Evolutionary conservation across 2,797 vertebrate species (phyloP).

Genomic region (Anas bernieri): DNA sequence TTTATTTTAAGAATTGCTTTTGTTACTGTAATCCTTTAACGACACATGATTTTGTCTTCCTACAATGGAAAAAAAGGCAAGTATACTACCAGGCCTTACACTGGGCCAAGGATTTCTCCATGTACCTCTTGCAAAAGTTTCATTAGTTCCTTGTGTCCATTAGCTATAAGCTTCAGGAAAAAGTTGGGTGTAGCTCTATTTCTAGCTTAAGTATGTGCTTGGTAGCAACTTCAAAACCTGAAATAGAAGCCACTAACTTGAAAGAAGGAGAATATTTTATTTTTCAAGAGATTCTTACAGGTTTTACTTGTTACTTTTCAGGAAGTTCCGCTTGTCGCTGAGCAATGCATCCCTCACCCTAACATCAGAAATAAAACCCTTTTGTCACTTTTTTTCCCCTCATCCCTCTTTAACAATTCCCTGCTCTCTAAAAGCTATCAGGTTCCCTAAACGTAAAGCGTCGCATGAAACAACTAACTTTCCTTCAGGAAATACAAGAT

Average conservation of each 20-base stretch:
- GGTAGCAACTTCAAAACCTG: background rate
- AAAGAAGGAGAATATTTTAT: background rate
- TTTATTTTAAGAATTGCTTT: background rate
- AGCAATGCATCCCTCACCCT: background rate
- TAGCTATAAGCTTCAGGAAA: background rate
- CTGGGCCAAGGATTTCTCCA: background rate
- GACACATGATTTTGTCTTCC: background rate
- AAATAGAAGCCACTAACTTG: background rate
- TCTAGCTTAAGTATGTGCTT: background rate
- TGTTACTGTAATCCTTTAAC: background rate
- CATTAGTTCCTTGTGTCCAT: background rate
- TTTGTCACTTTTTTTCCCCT: background rate
- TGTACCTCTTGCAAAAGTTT: background rate
- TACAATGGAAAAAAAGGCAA: background rate
- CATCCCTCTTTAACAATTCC: background rate
- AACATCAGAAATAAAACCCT: background rate
- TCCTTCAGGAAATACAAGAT: background rate
- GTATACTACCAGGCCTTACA: background rate
- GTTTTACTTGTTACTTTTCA: background rate
- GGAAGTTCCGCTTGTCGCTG: background rate
- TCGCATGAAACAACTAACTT: accelerated
- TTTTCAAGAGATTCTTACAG: background rate
- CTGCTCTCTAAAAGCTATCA: background rate
- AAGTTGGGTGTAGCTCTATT: background rate
- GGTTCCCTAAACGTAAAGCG: background rate